Conservation (phyloP, 2,113 vertebrate genomes). For the Pelvicachromis taeniatus region DNA sequence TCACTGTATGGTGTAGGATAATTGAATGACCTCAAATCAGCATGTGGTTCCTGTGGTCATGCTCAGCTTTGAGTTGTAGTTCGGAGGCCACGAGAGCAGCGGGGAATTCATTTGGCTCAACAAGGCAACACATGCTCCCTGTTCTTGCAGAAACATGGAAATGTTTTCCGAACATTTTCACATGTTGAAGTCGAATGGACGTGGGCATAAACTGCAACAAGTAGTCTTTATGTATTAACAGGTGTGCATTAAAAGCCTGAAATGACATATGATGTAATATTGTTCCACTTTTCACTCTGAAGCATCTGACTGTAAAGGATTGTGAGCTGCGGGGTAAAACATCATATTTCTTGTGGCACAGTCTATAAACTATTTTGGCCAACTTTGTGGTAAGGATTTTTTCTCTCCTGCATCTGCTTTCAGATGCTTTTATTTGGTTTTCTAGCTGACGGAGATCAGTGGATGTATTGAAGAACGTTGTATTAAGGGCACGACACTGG, state of each 20-base stretch:
- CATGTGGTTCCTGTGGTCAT: constrained; percentile 41
- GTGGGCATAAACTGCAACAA: constrained; percentile 30
- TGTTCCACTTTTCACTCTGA: constrained; percentile 52
- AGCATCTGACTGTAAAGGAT: constrained; percentile 24
- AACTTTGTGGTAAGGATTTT: constrained; percentile 20
- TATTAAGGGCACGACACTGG: constrained; percentile 36
- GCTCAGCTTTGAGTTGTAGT: constrained; percentile 36
- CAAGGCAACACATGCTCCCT: constrained; percentile 5
- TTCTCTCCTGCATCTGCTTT: constrained; percentile 47
- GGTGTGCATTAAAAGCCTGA: constrained; percentile 59
- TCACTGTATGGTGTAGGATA: constrained; percentile 18
- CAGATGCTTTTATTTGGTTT: constrained; percentile 60
- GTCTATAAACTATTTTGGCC: constrained; percentile 53
- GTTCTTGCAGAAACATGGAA: constrained; percentile 23
- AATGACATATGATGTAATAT: constrained; percentile 64
- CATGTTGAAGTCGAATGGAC: constrained; percentile 25
- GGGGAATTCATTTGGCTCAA: constrained; percentile 12
- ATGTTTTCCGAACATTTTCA: constrained; percentile 24
- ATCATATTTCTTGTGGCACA: constrained; percentile 49
- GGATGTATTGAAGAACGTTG: constrained; percentile 40
- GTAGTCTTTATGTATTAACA: constrained; percentile 61
- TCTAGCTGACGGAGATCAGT: constrained; percentile 52
- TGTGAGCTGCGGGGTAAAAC: constrained; percentile 44
- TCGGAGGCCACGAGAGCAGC: constrained; percentile 16
- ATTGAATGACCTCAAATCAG: constrained; percentile 50